phyloP scores from a whole-genome alignment of 2,113 vertebrate genomes.

The Nasalis larvatus region DNA sequence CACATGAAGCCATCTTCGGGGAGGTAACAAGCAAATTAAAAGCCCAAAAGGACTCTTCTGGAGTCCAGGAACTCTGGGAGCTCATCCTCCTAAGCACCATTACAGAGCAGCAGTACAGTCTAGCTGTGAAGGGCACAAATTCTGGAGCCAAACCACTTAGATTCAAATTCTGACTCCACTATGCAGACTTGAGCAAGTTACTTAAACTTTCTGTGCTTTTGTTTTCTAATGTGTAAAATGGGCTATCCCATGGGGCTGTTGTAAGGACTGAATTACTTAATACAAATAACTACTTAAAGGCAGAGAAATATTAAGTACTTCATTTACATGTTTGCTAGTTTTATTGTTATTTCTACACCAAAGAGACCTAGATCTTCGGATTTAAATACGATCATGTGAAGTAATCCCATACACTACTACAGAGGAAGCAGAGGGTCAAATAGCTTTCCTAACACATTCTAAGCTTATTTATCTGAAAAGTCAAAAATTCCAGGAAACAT shows the following conservation, averaged over 20 bases:
- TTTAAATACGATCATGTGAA: background rate
- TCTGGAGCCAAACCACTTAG: background rate
- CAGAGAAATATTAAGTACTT: background rate
- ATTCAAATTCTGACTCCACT: background rate
- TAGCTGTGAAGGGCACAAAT: background rate
- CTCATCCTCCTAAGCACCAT: background rate
- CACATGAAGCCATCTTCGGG: background rate
- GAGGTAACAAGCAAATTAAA: background rate
- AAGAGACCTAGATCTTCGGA: background rate
- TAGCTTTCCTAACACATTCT: background rate
- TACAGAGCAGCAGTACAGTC: background rate
- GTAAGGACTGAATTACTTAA: background rate
- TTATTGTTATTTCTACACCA: slow-evolving; percentile 8
- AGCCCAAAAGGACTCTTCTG: background rate
- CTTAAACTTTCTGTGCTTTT: background rate
- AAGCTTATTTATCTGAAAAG: background rate
- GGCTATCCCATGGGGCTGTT: background rate
- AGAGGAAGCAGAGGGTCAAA: background rate
- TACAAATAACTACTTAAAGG: background rate
- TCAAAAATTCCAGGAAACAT: slow-evolving; percentile 35
- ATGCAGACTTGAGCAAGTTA: background rate
- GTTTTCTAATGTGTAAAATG: background rate
- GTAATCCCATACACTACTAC: background rate
- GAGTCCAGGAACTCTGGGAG: background rate
- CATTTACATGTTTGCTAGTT: background rate